Evolutionary conservation across 2,113 vertebrate species (phyloP).

Genomic region (Hylia prasina): DNA sequence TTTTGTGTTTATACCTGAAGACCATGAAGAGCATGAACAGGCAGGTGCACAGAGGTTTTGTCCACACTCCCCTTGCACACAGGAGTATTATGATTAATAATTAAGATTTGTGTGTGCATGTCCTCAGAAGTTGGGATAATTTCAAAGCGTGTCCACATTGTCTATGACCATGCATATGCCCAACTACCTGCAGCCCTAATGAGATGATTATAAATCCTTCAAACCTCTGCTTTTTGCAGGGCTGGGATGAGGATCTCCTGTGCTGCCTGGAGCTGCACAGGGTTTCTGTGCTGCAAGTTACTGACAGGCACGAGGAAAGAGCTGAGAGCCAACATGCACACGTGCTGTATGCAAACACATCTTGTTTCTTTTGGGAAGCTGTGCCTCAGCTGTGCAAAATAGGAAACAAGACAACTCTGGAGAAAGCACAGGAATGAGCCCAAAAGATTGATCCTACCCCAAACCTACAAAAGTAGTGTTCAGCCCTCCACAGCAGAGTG

Average conservation of each 20-base stretch:
- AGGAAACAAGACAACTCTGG: not conserved
- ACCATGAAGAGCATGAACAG: not conserved
- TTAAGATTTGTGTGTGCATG: not conserved
- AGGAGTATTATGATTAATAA: not conserved
- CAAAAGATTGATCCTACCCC: not conserved
- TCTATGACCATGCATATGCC: not conserved
- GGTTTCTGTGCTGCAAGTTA: not conserved
- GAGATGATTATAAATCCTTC: not conserved
- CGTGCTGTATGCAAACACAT: not conserved
- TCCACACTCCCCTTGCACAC: not conserved
- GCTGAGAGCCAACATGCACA: not conserved
- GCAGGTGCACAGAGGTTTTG: not conserved
- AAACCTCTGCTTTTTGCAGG: not conserved
- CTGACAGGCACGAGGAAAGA: rapidly evolving
- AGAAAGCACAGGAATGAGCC: not conserved
- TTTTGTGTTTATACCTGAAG: not conserved
- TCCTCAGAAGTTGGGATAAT: not conserved
- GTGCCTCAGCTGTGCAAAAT: not conserved
- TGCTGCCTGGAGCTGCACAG: not conserved
- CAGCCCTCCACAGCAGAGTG: not conserved
- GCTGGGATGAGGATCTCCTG: not conserved
- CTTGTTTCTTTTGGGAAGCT: not conserved
- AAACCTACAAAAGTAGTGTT: not conserved
- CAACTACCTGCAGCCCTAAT: not conserved
- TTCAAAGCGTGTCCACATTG: not conserved